A percentile compares a stretch with the other conserved stretches of the same genome.
phyloP scores from a whole-genome alignment of 1,140 invertebrate genomes.

The Trissolcus basalis region DNA sequence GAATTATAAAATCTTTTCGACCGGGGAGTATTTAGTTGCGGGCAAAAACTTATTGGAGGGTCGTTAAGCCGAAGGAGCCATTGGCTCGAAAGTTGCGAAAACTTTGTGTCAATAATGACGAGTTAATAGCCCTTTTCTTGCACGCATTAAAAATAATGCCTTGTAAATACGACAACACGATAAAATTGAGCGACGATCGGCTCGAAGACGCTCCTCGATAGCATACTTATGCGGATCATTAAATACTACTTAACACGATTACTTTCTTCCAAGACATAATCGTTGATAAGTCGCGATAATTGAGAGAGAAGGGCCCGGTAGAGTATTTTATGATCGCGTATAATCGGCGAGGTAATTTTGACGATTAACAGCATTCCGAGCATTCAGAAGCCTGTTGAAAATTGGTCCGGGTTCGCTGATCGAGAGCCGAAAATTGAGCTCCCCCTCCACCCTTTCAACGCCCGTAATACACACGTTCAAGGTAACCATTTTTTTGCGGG shows the following conservation, averaged over 20 bases:
- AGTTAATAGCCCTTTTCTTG: slow-evolving; percentile 52
- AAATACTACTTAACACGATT: slow-evolving; percentile 55
- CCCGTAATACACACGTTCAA: slow-evolving; percentile 27
- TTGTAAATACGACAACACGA: slow-evolving; percentile 52
- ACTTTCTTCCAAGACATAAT: slow-evolving; percentile 42
- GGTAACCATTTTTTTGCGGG: slow-evolving; percentile 18
- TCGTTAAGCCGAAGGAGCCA: slow-evolving; percentile 1
- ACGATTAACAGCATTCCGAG: slow-evolving; percentile 54
- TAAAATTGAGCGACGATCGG: slow-evolving; percentile 41
- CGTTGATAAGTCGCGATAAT: slow-evolving; percentile 55
- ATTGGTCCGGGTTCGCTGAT: slow-evolving; percentile 43
- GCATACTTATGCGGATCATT: slow-evolving; percentile 49
- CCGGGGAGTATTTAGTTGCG: too few species aligned
- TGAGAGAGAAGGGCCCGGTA: slow-evolving; percentile 25
- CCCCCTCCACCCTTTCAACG: slow-evolving; percentile 10
- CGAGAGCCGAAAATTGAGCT: slow-evolving; percentile 44
- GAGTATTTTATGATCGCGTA: slow-evolving; percentile 50
- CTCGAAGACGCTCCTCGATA: slow-evolving; percentile 34
- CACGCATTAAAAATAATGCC: slow-evolving; percentile 51
- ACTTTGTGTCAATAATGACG: slow-evolving; percentile 55
- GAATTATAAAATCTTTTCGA: slow-evolving; percentile 7
- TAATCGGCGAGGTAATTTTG: slow-evolving; percentile 51
- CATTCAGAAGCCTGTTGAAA: slow-evolving; percentile 53
- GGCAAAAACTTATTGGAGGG: too few species aligned
- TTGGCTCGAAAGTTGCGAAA: slow-evolving; percentile 26